Percentiles rank a stretch among this genome's conserved stretches.
Conservation (phyloP, 2,888 invertebrate species). For the Paralinhomoeus sp. region DNA sequence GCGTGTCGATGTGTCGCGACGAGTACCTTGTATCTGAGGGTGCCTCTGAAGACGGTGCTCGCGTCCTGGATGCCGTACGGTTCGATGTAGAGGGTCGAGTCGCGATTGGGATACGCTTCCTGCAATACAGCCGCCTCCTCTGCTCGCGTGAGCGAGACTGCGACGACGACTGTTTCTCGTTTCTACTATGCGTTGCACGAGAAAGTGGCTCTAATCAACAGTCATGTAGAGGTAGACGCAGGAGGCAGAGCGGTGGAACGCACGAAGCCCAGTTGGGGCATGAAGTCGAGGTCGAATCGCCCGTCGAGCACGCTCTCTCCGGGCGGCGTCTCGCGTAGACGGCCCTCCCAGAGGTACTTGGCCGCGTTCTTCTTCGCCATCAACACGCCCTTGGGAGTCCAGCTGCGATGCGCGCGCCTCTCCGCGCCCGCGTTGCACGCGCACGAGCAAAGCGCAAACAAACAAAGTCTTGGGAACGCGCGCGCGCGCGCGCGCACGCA, state of each 20-base stretch:
- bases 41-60: constrained; percentile 70
- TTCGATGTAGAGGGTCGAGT: constrained; percentile 64
- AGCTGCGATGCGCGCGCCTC: constrained; percentile 91
- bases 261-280: constrained; percentile 88
- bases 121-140: no score
- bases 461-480: no score
- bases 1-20: no score
- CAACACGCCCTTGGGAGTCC: constrained; percentile 82
- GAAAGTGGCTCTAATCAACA: no score
- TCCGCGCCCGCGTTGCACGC: no score
- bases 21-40: constrained; percentile 54
- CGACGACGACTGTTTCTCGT: no score
- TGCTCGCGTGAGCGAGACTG: no score
- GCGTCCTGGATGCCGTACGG: constrained; percentile 57
- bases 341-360: constrained; percentile 55
- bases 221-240: no score
- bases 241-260: no score
- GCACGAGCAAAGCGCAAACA: no score
- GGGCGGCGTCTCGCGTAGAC: constrained; percentile 59
- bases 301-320: constrained; percentile 66
- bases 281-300: constrained; percentile 52
- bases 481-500: no score
- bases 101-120: constrained; percentile 87
- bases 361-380: constrained; percentile 70
- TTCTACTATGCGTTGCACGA: no score